phyloP scores from a whole-genome alignment of 1,140 invertebrate genomes.

The Neomicropteryx cornuta region DNA sequence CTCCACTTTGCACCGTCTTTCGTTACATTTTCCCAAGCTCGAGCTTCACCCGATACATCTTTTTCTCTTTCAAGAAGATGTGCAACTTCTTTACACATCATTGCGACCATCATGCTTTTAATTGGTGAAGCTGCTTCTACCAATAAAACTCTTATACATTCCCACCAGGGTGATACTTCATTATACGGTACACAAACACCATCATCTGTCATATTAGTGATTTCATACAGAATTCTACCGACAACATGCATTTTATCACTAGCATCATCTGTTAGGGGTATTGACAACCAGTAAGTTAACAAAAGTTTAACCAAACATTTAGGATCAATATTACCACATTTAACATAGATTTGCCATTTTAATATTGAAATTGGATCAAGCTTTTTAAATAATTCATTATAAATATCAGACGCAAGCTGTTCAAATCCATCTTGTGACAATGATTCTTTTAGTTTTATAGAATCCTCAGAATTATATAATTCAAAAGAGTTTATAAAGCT shows the following conservation, averaged over 20 bases:
- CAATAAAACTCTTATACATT: constrained; percentile 53
- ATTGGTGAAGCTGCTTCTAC: constrained; percentile 58
- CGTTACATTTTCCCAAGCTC: constrained; percentile 74
- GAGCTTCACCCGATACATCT: constrained; percentile 38
- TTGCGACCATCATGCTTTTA: constrained; percentile 59
- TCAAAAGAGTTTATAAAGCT: constrained; percentile 46
- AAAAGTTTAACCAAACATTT: constrained; percentile 49
- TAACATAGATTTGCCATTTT: constrained; percentile 38
- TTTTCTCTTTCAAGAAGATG: constrained; percentile 28
- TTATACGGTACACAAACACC: constrained; percentile 44
- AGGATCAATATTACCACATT: constrained; percentile 42
- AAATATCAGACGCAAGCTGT: constrained; percentile 45
- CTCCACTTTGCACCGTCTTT: constrained; percentile 79
- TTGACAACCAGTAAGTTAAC: constrained; percentile 54
- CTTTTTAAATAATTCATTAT: constrained; percentile 45
- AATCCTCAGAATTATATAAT: constrained; percentile 27
- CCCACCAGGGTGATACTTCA: constrained; percentile 64
- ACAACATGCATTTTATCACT: constrained; percentile 40
- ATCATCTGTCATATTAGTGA: constrained; percentile 30
- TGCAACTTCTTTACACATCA: constrained; percentile 64
- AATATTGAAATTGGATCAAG: constrained; percentile 30
- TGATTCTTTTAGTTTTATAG: constrained; percentile 28
- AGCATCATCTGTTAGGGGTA: constrained; percentile 34
- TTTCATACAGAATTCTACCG: constrained; percentile 29
- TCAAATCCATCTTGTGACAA: constrained; percentile 27